These are phyloP conservation scores for Caiman crocodilus DNA, from an alignment of 2,797 vertebrate species.

Conservation along the genomic window DNA sequence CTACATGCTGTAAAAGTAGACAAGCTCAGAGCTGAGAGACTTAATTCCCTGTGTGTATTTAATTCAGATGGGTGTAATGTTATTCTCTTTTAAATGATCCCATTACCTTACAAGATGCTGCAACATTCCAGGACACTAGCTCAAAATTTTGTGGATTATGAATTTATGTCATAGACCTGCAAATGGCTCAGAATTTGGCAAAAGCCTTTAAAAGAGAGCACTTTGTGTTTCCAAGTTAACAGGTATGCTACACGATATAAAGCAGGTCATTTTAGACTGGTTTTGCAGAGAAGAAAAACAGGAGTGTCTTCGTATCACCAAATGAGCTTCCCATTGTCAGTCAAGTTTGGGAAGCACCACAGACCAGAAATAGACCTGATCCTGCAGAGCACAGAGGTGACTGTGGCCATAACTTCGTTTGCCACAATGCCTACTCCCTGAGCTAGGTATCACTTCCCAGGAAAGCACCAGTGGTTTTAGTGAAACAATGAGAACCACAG, in stretches of 20 bases:
- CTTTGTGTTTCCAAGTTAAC: neutral
- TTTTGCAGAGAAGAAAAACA: constrained; percentile 10
- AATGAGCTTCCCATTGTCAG: neutral
- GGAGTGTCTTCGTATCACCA: neutral
- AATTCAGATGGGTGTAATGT: neutral
- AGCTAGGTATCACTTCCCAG: neutral
- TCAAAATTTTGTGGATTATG: neutral
- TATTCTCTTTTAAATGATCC: neutral
- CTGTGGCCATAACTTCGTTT: neutral
- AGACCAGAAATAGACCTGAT: neutral
- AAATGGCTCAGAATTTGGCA: neutral
- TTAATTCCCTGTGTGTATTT: constrained; percentile 20
- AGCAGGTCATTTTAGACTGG: neutral
- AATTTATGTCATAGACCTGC: neutral
- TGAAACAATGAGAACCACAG: constrained; percentile 30
- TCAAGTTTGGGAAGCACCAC: neutral
- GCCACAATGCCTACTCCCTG: neutral
- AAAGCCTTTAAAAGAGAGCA: neutral
- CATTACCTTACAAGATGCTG: constrained; percentile 1
- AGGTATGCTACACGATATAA: neutral
- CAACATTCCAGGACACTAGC: neutral
- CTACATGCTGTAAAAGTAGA: neutral
- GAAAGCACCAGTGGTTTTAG: neutral
- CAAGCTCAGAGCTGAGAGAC: constrained; percentile 20
- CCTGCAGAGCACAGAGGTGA: neutral